These are phyloP conservation scores for Drosophila paulistorum DNA, from an alignment of 1,140 invertebrate species.

Conservation along the genomic window DNA sequence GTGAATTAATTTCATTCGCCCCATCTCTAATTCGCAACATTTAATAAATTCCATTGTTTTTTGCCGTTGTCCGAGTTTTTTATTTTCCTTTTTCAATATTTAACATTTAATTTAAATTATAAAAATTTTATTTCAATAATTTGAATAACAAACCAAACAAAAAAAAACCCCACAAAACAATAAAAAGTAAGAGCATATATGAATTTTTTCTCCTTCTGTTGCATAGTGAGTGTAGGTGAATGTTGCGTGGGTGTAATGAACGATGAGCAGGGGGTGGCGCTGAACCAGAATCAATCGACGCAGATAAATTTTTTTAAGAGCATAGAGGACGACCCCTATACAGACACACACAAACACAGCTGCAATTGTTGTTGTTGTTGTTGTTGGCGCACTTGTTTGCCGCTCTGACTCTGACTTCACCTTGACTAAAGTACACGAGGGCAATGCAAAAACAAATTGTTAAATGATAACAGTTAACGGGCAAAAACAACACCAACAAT, in stretches of 20 bases:
- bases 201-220: background rate
- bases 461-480: slow-evolving; percentile 51
- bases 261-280: background rate
- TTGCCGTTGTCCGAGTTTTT: slow-evolving; percentile 56
- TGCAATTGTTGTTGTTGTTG: slow-evolving; percentile 12
- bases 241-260: slow-evolving; percentile 4
- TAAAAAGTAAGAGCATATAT: slow-evolving; percentile 40
- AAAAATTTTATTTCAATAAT: slow-evolving; percentile 25
- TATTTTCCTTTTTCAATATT: slow-evolving; percentile 70
- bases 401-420: slow-evolving; percentile 73
- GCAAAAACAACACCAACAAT: slow-evolving; percentile 22
- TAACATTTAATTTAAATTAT: slow-evolving; percentile 33
- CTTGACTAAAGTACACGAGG: slow-evolving; percentile 74
- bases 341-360: slow-evolving; percentile 19
- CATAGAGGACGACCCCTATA: slow-evolving; percentile 20
- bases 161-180: slow-evolving; percentile 27
- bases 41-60: slow-evolving; percentile 40
- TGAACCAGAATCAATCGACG: slow-evolving; percentile 9
- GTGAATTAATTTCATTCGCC: background rate
- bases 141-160: background rate
- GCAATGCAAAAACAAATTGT: slow-evolving; percentile 42
- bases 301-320: slow-evolving; percentile 17
- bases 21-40: slow-evolving; percentile 5
- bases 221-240: background rate
- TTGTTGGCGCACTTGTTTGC: slow-evolving; percentile 41